These are phyloP conservation scores for Alexandromys oeconomus DNA, from an alignment of 2,797 vertebrate species.

Conservation along the genomic window DNA sequence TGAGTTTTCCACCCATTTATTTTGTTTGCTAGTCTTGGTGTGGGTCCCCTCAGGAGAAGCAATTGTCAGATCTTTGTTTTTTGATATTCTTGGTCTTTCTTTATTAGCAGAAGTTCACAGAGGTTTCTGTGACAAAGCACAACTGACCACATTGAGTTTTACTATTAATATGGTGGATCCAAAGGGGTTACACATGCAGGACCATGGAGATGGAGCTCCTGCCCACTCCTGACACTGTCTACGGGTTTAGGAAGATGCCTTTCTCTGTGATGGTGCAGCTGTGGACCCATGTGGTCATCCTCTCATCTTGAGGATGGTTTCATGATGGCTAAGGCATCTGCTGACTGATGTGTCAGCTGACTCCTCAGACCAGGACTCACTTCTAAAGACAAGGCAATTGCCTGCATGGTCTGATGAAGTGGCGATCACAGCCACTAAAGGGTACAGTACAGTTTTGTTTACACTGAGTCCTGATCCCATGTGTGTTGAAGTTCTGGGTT, in stretches of 20 bases:
- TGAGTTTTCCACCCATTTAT: background rate
- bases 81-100: background rate
- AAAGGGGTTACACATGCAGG: background rate
- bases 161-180: background rate
- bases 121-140: background rate
- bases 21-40: background rate
- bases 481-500: background rate
- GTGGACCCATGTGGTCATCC: background rate
- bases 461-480: rapidly evolving
- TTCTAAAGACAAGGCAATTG: background rate
- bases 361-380: background rate
- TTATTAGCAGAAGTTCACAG: background rate
- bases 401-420: background rate
- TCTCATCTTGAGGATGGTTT: background rate
- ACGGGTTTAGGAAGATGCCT: background rate
- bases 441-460: rapidly evolving
- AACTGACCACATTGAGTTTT: background rate
- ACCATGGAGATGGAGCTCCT: background rate
- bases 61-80: background rate
- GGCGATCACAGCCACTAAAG: rapidly evolving
- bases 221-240: background rate
- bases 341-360: background rate
- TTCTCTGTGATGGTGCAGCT: rapidly evolving
- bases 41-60: background rate
- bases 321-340: background rate